Percentiles rank a stretch among this genome's conserved stretches.
These are phyloP conservation scores for Atta cephalotes DNA, from an alignment of 1,140 invertebrate genomes.

Conservation along the genomic window DNA sequence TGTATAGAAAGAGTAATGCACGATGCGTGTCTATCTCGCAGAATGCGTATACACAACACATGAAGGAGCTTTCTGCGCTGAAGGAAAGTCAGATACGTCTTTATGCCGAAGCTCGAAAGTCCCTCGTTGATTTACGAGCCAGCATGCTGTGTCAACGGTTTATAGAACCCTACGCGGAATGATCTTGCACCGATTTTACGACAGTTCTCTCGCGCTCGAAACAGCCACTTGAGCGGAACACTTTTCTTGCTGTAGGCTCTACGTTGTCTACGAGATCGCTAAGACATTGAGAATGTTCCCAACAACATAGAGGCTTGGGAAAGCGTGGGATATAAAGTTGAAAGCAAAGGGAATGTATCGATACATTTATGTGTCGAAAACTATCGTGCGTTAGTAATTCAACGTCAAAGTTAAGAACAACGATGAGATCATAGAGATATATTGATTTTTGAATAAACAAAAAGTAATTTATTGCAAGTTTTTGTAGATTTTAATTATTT, in stretches of 20 bases:
- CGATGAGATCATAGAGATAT: background rate
- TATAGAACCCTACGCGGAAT: slow-evolving; percentile 47
- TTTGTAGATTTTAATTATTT: background rate
- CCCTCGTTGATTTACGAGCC: slow-evolving; percentile 67
- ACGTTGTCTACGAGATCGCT: slow-evolving; percentile 30
- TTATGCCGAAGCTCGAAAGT: slow-evolving; percentile 68
- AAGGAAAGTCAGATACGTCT: slow-evolving; percentile 69
- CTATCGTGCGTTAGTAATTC: slow-evolving; percentile 6
- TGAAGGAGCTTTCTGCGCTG: slow-evolving; percentile 15
- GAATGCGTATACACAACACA: background rate
- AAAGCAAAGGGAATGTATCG: background rate
- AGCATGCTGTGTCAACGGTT: slow-evolving; percentile 55
- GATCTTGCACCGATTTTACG: slow-evolving; percentile 52
- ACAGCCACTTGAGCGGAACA: slow-evolving; percentile 15
- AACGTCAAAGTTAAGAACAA: background rate
- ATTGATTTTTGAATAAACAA: background rate
- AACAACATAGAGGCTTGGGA: background rate
- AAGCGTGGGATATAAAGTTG: slow-evolving; percentile 28
- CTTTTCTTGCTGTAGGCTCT: slow-evolving; percentile 21
- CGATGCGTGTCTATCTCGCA: background rate
- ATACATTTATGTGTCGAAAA: slow-evolving; percentile 16
- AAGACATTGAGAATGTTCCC: slow-evolving; percentile 2
- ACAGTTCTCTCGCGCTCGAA: slow-evolving; percentile 49
- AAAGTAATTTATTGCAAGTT: slow-evolving; percentile 5
- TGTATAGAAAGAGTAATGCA: slow-evolving; percentile 22